Evolutionary conservation across 2,888 invertebrate genomes (phyloP), one percentile per base, ranked within the genome.

Genomic region (Lasioglossum leucozonium): DNA sequence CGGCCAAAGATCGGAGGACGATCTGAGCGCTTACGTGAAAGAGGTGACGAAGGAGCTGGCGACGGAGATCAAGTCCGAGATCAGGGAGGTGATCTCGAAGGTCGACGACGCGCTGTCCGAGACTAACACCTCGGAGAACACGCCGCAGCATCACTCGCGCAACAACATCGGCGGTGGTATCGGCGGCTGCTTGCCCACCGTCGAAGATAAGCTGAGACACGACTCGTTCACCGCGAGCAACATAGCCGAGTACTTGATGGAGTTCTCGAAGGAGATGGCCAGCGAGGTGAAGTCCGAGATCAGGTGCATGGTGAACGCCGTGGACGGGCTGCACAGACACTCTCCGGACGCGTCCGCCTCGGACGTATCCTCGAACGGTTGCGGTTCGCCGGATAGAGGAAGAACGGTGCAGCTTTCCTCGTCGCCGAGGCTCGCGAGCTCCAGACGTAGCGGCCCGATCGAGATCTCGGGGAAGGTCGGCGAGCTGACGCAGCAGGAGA

Each of bases 11-110:
- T 94, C 93, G 79, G 95, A 96, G 0, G 97, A 97, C 88, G 97
- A 97, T 91, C 94, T 97, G 44, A 96, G 97, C 90, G 97, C 97
- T 0, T 97, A 97, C 91, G 97, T 97, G 1, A 97, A 97, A 91
- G 97, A 97, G 95, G 97, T 97, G 94, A 97, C 97, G 6, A 97
- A 96, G 95, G 97, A 97, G 95, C 95, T 98, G 86, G 97, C 97
- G 1, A 97, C 97, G 16, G 97, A 98, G 95, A 97, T 98, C 34
- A 98, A 97, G 93, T 97, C 97, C 2, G 98, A 98, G 95, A 97
- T 98, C 65, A 96, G 98, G 10, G 97, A 97, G 94, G 97, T 98
- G 0, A 98, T 98, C 89, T 97, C 97, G 2, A 97, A 96, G 94
- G 98, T 98, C 0, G 97, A 98, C 90, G 97, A 97, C 93, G 97